phyloP scores from a whole-genome alignment of 2,888 invertebrate species.

The Netelia virgata region DNA sequence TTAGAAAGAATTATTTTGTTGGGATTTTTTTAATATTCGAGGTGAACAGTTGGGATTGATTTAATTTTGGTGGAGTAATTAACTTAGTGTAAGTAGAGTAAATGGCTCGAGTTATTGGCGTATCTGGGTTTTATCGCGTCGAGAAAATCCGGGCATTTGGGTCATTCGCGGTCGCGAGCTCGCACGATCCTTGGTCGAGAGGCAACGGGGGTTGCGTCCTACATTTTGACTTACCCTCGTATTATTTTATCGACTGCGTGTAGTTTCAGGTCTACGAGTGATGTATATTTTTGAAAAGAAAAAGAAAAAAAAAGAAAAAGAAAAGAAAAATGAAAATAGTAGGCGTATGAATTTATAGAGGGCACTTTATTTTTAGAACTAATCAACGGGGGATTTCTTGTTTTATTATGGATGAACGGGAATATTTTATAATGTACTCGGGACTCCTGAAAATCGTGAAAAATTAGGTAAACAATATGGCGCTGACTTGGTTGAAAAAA shows the following conservation, averaged over 20 bases:
- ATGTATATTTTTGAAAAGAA: constrained; percentile 17
- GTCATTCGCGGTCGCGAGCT: not conserved
- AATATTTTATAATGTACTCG: constrained; percentile 7
- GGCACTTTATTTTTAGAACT: not conserved
- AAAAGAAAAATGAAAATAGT: too few species aligned
- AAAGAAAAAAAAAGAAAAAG: not conserved
- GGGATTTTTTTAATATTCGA: too few species aligned
- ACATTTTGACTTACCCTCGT: not conserved
- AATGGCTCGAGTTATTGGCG: too few species aligned
- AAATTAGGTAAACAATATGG: constrained; percentile 42
- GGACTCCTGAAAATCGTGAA: not conserved
- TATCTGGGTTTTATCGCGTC: too few species aligned
- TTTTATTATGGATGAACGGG: not conserved
- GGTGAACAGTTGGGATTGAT: too few species aligned
- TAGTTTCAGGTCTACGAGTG: not conserved
- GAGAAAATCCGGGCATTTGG: not conserved
- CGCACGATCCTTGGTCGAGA: not conserved
- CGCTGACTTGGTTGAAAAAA: constrained; percentile 1
- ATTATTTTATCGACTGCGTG: not conserved
- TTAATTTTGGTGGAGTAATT: too few species aligned
- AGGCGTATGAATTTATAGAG: too few species aligned
- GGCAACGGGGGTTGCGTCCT: constrained; percentile 2
- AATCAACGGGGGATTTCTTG: not conserved
- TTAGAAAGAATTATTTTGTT: too few species aligned
- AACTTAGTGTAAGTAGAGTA: too few species aligned